Evolutionary conservation across 1,140 invertebrate genomes (phyloP), one percentile per base, ranked within the genome.

Genomic region (Drosophila pectinifera): DNA sequence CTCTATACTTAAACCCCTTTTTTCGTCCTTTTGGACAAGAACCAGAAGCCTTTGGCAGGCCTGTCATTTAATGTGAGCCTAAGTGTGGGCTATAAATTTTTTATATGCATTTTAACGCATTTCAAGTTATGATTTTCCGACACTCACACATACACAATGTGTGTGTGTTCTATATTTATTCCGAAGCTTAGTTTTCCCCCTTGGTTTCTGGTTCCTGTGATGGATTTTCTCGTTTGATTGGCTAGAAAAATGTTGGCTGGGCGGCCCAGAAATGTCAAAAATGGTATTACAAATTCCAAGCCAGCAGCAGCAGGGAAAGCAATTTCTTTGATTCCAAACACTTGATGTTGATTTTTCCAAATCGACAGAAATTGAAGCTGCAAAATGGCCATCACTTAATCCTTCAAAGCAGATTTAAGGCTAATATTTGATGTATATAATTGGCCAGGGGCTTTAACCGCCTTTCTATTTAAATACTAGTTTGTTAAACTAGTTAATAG

Each of bases 61-160:
- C 76, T 83, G 79, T 77, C 84, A 88, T 79, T 86, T 89, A 77
- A 89, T 89, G 83, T 88, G 75, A 75, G 83, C 79, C 84, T 83
- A 88, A 86, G 80, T 88, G 84, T 84, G 55, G 80, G 80, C 80
- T 54, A 89, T 89, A 78, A 69, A 88, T 88, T 84, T 88, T 83
- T 89, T 89, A 88, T 83, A 89, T 88, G 83, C 83, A 88, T 83
- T 88, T 88, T 88, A 89, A 84, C 84, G 84, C 80, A 88, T 89
- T 89, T 84, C 73, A 78, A 80, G 84, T 89, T 88, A 88, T 88
- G 83, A 84, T 88, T 88, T 88, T 54, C 42, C 48, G 22, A 39
- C 41, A 16, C 62, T 39, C 54, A 74, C 54, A 61, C 53, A 42
- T 38, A 41, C 42, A 43, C 11, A 54, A 85, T 80, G 64, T 31